A percentile compares a stretch with the other conserved stretches of the same genome.
Conservation (phyloP, 2,797 vertebrate species). For the Lepidocolaptes lacrymiger region DNA sequence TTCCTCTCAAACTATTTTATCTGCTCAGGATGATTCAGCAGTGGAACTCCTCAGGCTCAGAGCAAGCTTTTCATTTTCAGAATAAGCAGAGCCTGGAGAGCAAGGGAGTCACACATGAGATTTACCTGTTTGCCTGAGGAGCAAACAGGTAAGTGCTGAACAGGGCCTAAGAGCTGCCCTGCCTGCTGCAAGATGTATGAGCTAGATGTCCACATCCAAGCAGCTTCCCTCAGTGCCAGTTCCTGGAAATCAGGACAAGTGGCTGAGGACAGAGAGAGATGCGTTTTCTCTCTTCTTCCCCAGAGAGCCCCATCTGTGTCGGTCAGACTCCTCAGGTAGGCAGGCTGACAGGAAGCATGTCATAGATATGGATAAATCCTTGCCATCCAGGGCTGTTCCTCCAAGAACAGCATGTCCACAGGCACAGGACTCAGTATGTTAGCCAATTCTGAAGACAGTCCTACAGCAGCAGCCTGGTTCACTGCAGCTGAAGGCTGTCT, state of each 20-base stretch:
- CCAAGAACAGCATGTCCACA: neutral
- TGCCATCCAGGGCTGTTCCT: neutral
- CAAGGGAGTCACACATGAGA: rapidly evolving
- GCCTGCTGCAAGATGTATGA: neutral
- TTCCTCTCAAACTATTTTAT: neutral
- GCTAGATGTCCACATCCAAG: rapidly evolving
- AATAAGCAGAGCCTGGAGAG: neutral
- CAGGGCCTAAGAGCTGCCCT: neutral
- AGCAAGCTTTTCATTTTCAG: neutral
- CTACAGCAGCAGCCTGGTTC: neutral
- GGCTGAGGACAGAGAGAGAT: neutral
- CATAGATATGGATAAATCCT: neutral
- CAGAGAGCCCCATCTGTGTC: neutral
- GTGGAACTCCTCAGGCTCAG: neutral
- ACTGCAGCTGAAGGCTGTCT: neutral
- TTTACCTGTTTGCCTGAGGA: neutral
- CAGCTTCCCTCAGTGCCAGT: neutral
- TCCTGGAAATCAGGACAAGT: neutral
- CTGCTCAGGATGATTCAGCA: slow-evolving; percentile 8
- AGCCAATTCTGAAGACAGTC: neutral
- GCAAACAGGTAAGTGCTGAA: neutral
- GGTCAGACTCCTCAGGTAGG: neutral
- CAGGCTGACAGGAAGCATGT: neutral
- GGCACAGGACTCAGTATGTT: neutral
- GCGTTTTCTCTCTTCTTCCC: neutral